Base-by-base conservation (phyloP, 2,888 invertebrate species). In the Drosophila infuscata region DNA sequence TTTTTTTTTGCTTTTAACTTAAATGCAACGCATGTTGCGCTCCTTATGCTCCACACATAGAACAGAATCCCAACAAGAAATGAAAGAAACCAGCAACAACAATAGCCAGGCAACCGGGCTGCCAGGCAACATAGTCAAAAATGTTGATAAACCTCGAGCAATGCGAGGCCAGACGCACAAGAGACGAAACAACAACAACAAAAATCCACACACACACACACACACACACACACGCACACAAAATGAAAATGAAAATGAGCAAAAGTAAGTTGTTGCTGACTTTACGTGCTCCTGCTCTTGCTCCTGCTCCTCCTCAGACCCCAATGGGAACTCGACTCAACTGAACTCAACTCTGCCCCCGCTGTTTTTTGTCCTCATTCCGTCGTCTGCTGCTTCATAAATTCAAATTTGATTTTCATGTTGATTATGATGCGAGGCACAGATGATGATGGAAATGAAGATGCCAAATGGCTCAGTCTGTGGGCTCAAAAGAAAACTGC, bases 331-430 rank as follows among this genome's bases (percentile, higher is more conserved):
- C 53, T 35, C 35, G 36, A n/a, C 17, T 54, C 51, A 46, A 46
- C 46, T 46, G 25, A 2, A 12, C 46, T 46, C 29, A 2, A 12
- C 9, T 8, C 35, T 17, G 7, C 30, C 29, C n/a, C 35, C 25
- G 12, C 20, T 7, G 9, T 41, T 46, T 33, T 38, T n/a, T 52
- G 68, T 43, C 58, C 53, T 30, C 38, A 54, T 61, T 74, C 41
- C 41, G 41, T 52, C 63, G 66, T 38, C 62, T 49, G 74, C 64
- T 79, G 82, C 71, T 85, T 85, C 85, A 85, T 85, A 85, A 85
- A 85, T 85, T 85, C 85, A 85, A 85, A 85, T 85, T 88, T 85
- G 85, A 85, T 85, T 85, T 85, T 85, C 89, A 85, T 85, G 89
- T 89, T 85, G 85, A 85, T 85, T 85, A 85, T 85, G 85, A 88